Base-by-base conservation (phyloP, 2,113 vertebrate genomes). In the Donacobius atricapilla region DNA sequence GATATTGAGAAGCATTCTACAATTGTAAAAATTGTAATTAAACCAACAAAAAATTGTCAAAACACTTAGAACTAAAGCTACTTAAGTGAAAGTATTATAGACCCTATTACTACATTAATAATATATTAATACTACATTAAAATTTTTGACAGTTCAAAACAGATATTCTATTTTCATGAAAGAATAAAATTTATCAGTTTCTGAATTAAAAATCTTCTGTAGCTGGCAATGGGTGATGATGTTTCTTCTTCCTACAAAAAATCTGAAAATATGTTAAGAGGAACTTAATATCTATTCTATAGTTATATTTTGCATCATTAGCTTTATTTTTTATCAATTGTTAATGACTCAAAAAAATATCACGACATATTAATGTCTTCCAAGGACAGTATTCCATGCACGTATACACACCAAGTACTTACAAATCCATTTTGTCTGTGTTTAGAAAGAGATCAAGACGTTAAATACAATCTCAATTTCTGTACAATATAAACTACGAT, bases 241-340 rank as follows among this genome's bases (percentile, higher is more conserved):
- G 7, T 28, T 75, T 66, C 47, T 69, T 79, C 11, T 33, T 64
- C 40, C 61, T 54, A 57, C 17, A 37, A 90, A 88, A 81, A 88
- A 50, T 48, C 15, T 68, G 68, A 90, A 93, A 73, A 42, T 58
- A 64, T 8, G 2, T 15, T 85, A 68, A 84, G 39, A 63, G 50
- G 19, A 85, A 85, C 83, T 53, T 45, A 57, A 54, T 35, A 15
- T 42, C 30, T 17, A 9, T 47, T 90, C 30, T 54, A 22, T 33
- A 61, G 22, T 57, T 88, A 17, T 44, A 58, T 63, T 90, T 90
- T 85, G 45, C 30, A 37, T 95, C 66, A 60, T 90, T 75, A 93
- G 48, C 39, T 90, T 83, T 65, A 92, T 80, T 79, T 23, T 92
- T 8, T 61, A 19, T 31, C 18, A 65, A 4, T 42, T 61, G 13